Conservation (phyloP, 2,888 invertebrate genomes). For the Melangyna quadrimaculata region DNA sequence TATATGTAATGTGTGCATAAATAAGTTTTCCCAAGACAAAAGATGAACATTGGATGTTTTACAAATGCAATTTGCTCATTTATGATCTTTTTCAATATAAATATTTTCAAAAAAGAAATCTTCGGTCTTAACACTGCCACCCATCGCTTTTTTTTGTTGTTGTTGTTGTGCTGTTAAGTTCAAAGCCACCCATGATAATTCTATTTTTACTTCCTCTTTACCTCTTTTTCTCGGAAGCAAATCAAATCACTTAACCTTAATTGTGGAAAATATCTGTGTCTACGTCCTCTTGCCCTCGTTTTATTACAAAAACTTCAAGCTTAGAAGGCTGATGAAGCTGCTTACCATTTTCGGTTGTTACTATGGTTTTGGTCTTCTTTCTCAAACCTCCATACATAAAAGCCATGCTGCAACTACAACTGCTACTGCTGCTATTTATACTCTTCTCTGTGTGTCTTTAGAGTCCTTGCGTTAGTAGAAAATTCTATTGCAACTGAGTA, state of each 20-base stretch:
- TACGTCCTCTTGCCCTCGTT: slow-evolving; percentile 36
- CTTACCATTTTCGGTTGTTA: slow-evolving; percentile 35
- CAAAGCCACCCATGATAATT: slow-evolving; percentile 12
- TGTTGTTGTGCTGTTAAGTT: too few species aligned
- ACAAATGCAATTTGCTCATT: slow-evolving; percentile 32
- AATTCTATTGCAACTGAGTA: slow-evolving; percentile 42
- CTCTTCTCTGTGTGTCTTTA: slow-evolving; percentile 26
- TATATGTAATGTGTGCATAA: too few species aligned
- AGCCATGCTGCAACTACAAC: slow-evolving; percentile 20
- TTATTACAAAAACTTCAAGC: slow-evolving; percentile 36
- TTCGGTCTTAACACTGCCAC: background rate
- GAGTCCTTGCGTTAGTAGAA: slow-evolving; percentile 27
- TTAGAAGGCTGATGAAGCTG: slow-evolving; percentile 27
- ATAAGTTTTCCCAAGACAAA: slow-evolving; percentile 33
- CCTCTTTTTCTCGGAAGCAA: slow-evolving; percentile 15
- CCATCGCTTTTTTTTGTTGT: slow-evolving; percentile 15
- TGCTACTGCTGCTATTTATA: slow-evolving; percentile 6
- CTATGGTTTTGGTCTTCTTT: slow-evolving; percentile 11
- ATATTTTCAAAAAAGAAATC: background rate
- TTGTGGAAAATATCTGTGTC: slow-evolving; percentile 35
- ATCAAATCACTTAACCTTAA: slow-evolving; percentile 38
- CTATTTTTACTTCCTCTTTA: slow-evolving; percentile 7
- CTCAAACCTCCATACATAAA: background rate
- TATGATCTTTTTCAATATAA: slow-evolving; percentile 17
- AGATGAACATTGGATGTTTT: slow-evolving; percentile 58